These are phyloP conservation scores for Tetranychus urticae DNA, from an alignment of 1,140 invertebrate genomes.

Conservation along the genomic window DNA sequence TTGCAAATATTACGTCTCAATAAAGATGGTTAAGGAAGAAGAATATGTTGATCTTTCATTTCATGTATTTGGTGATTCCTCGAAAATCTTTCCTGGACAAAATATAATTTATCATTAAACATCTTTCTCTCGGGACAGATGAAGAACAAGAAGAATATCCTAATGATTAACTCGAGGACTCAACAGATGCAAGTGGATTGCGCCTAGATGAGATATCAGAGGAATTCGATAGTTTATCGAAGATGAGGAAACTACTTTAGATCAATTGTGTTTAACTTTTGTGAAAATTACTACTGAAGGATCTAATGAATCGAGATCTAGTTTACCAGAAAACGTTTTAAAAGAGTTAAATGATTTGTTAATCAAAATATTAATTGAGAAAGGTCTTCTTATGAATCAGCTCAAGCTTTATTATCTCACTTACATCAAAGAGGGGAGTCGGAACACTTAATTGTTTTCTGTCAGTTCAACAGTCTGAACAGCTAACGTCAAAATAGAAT, in stretches of 20 bases:
- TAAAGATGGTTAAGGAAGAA: too few relatives aligned
- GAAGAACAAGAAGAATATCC: conserved; percentile 7
- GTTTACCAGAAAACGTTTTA: not conserved
- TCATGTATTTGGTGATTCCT: too few relatives aligned
- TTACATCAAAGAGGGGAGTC: too few relatives aligned
- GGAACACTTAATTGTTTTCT: too few relatives aligned
- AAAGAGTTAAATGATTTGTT: not conserved
- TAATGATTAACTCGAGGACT: conserved; percentile 6
- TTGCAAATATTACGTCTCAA: too few relatives aligned
- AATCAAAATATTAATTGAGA: not conserved
- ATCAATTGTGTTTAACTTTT: conserved; percentile 1
- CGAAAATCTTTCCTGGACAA: too few relatives aligned
- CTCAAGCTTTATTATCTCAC: conserved; percentile 5
- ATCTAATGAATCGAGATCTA: not conserved
- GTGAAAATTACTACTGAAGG: not conserved
- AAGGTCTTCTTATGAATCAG: not conserved
- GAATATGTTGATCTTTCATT: too few relatives aligned
- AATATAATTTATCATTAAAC: too few relatives aligned
- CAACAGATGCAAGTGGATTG: conserved; percentile 7
- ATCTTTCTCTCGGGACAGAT: too few relatives aligned
- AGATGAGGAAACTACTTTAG: not conserved
- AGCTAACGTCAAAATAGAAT: too few relatives aligned
- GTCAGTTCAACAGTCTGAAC: too few relatives aligned
- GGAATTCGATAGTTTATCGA: not conserved
- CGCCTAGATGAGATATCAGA: too few relatives aligned